Evolutionary conservation across 2,888 invertebrate species (phyloP), one percentile per base, ranked within the genome.

Genomic region (Lithophane leautieri): DNA sequence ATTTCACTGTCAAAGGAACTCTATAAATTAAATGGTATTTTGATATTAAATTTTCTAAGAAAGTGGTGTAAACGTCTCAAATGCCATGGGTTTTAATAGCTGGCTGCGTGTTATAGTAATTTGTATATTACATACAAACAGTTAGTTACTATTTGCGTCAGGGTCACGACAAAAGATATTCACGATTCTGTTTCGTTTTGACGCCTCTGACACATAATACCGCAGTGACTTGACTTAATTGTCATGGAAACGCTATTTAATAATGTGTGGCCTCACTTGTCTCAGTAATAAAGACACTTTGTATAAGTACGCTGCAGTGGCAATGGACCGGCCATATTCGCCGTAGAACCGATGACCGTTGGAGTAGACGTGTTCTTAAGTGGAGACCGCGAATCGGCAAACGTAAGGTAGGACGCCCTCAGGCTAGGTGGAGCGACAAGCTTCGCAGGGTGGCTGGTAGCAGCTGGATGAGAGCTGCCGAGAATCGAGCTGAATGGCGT

Each of bases 11-110:
- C 78, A 81, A 71, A 68, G 44, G 61, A 50, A 52, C 34, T 61
- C 70, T 73, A 86, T 86, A 81, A 79, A 82, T 78, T 77, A 75
- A 76, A 61, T 42, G 7, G n/a, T 72, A 65, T 65, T 73, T 75
- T 75, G 65, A 67, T 76, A 79, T 86, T 84, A 67, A 40, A 77
- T 73, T 75, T 76, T 81, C 54, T 58, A 25, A 67, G 47, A 19
- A 34, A 9, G 25, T 34, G 28, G 16, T 58, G 4, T n/a, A 44
- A 42, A 56, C 4, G n/a, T 79, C 28, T 62, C 8, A 8, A 54
- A 25, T 40, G 14, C 34, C 0, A 12, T n/a, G 11, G 1, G 47
- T 34, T 50, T 34, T 77, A 67, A n/a, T 34, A 54, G 34, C 16
- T n/a, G 16, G 3, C 11, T n/a, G n/a, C 11, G 11, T 54, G 6